phyloP scores from a whole-genome alignment of 2,888 invertebrate species.

The Tetragonisca angustula region DNA sequence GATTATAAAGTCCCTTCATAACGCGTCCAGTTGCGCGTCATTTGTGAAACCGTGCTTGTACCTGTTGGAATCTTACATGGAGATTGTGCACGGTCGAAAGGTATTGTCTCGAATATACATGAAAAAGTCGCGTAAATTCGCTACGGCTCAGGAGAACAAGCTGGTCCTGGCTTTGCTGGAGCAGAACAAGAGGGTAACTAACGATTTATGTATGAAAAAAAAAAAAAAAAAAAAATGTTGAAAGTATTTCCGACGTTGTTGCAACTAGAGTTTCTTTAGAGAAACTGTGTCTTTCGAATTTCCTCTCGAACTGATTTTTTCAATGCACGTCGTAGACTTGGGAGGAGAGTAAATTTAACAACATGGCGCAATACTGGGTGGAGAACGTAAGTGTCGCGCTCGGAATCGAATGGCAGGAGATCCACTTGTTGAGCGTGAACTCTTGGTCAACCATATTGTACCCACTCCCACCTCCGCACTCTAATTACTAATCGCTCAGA shows the following conservation, averaged over 20 bases:
- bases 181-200: constrained; percentile 68
- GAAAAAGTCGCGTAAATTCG: constrained; percentile 57
- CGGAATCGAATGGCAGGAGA: constrained; percentile 71
- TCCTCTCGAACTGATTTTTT: not conserved
- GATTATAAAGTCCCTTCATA: constrained; percentile 49
- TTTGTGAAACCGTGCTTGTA: constrained; percentile 70
- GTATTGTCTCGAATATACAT: constrained; percentile 33
- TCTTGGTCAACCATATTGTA: constrained; percentile 74
- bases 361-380: constrained; percentile 70
- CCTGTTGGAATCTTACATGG: constrained; percentile 68
- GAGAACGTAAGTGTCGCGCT: constrained; percentile 65
- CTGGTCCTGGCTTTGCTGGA: constrained; percentile 66
- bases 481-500: constrained; percentile 44
- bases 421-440: constrained; percentile 64
- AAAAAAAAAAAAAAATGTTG: too few species aligned
- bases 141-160: constrained; percentile 61
- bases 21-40: not conserved
- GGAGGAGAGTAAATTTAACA: constrained; percentile 38
- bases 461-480: constrained; percentile 69
- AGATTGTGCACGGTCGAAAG: constrained; percentile 52
- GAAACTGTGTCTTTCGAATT: not conserved
- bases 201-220: too few species aligned
- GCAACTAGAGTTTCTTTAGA: too few species aligned
- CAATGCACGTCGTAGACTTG: constrained; percentile 34
- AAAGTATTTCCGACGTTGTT: too few species aligned